phyloP scores from a whole-genome alignment of 2,888 invertebrate species.

The Papilio gigon region DNA sequence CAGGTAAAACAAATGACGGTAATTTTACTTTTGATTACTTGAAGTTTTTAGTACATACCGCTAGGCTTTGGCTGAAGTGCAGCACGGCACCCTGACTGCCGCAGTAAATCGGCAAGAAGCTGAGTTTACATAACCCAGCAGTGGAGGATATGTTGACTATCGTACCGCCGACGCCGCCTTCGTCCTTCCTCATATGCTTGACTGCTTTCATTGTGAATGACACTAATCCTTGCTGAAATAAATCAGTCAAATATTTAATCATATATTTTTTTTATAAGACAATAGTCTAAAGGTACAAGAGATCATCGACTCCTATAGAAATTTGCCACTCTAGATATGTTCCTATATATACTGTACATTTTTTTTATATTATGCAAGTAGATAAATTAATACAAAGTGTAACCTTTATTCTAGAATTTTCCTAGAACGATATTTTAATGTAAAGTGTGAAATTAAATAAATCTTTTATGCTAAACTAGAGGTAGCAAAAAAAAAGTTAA shows the following conservation, averaged over 20 bases:
- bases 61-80: constrained; percentile 65
- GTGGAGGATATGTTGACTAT: constrained; percentile 70
- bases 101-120: constrained; percentile 65
- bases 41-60: constrained; percentile 15
- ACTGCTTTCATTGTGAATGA: constrained; percentile 70
- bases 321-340: too few relatives aligned
- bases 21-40: background rate
- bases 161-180: constrained; percentile 71
- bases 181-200: constrained; percentile 66
- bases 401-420: too few relatives aligned
- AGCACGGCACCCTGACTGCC: constrained; percentile 73
- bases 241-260: background rate
- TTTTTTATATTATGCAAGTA: too few relatives aligned
- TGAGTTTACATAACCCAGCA: constrained; percentile 62
- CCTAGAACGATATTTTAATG: too few relatives aligned
- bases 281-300: too few relatives aligned
- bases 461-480: too few relatives aligned
- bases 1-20: background rate
- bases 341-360: too few relatives aligned
- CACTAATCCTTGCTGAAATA: constrained; percentile 69
- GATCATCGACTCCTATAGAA: too few relatives aligned
- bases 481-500: too few relatives aligned
- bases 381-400: too few relatives aligned
- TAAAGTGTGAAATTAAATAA: too few relatives aligned
- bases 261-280: too few relatives aligned